Conservation (phyloP, 64 coral and sea anemone species). For the Trachythela sp. region DNA sequence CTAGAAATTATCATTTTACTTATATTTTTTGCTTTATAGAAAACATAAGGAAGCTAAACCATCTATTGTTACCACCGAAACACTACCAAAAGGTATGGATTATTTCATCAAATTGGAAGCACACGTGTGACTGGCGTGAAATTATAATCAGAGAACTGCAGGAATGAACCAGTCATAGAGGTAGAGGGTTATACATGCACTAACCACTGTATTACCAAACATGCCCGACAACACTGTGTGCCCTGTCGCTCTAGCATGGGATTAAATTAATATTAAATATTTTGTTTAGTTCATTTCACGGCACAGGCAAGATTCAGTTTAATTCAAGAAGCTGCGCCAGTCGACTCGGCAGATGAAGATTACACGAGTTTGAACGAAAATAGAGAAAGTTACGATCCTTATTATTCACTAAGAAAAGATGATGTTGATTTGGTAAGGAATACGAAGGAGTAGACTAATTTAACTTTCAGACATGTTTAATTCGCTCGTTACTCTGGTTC, state of each 20-base stretch:
- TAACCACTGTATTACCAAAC: too few species aligned
- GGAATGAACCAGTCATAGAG: too few species aligned
- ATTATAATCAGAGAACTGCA: too few species aligned
- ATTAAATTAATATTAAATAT: not conserved
- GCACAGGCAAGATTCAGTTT: slow-evolving; percentile 10
- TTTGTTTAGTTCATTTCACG: slow-evolving; percentile 4
- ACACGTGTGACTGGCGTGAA: too few species aligned
- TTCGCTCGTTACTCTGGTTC: not conserved
- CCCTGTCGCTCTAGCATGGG: too few species aligned
- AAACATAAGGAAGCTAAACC: not conserved
- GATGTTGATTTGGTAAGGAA: slow-evolving; percentile 8
- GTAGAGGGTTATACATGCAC: too few species aligned
- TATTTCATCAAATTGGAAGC: not conserved
- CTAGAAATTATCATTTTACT: too few species aligned
- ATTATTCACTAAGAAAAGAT: not conserved
- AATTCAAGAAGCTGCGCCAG: not conserved
- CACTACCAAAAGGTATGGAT: not conserved
- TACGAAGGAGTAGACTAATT: not conserved
- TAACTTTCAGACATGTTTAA: not conserved
- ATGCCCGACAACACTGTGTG: too few species aligned
- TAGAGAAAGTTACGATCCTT: slow-evolving; percentile 16
- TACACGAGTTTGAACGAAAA: not conserved
- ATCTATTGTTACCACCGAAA: not conserved
- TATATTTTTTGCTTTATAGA: not conserved
- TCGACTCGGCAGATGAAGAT: not conserved